Base-by-base conservation (phyloP, 2,888 invertebrate genomes). In the Philereme transversata region DNA sequence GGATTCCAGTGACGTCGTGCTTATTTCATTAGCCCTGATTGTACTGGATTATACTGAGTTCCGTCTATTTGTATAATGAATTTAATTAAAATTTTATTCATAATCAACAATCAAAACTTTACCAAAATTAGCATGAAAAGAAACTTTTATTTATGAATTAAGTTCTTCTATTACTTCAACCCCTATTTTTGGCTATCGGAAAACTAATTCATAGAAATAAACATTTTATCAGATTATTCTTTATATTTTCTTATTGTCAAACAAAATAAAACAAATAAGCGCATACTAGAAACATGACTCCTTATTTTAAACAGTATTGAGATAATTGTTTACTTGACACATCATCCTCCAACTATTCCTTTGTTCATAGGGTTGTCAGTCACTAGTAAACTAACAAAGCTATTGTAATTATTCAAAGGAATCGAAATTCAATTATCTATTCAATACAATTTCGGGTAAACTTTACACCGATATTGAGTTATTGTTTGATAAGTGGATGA, bases 1-100 rank as follows among this genome's bases (percentile, higher is more conserved):
- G 77, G 75, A 80, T 81, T 81, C 81, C 76, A 77, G 77, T 72
- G 77, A 79, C 78, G 72, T 74, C 74, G 71, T 61, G 57, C 65
- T 64, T 70, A 68, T 67, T 61, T 57, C 64, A 68, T 67, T 68
- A 68, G 62, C 52, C 53, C 55, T 67, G 65, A 71, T 77, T 78
- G 79, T 76, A 71, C 68, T 63, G 68, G 64, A 69, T 72, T 57
- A 57, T 66, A 67, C 66, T 68, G 70, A 72, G 78, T 80, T 78
- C 70, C 74, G 71, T 74, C 68, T 69, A 36, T 44, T 52, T 48
- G 10, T 43, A 43, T 22, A 1, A 2, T 2, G 1, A 22, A 22
- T 22, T 22, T 22, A 22, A n/a, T 22, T 38, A 38, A 6, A 38
- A 38, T 38, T 38, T 38, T 38, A 3, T 38, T 38, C 1, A 22